phyloP scores from a whole-genome alignment of 2,113 vertebrate species.

The Plotosus lineatus region DNA sequence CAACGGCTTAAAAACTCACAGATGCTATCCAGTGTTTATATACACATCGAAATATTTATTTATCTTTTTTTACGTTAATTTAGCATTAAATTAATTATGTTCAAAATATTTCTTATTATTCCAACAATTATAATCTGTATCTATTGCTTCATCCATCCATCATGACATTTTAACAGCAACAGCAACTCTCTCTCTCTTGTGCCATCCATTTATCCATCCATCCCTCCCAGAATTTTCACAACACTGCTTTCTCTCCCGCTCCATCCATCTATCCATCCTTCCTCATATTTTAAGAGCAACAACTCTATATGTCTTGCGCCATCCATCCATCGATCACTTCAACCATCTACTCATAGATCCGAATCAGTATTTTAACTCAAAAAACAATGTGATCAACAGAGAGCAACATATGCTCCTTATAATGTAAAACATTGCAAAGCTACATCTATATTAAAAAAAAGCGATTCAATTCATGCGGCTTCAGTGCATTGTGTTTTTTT shows the following conservation, averaged over 20 bases:
- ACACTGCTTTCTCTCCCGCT: too few species aligned
- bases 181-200: too few species aligned
- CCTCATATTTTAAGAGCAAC: too few species aligned
- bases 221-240: too few species aligned
- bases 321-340: neutral
- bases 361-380: neutral
- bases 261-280: too few species aligned
- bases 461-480: too few species aligned
- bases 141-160: neutral
- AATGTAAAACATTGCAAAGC: neutral
- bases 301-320: too few species aligned
- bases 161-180: too few species aligned
- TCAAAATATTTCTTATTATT: constrained; percentile 15
- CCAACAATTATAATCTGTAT: too few species aligned
- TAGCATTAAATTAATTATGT: neutral
- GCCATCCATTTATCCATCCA: neutral
- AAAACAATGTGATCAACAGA: neutral
- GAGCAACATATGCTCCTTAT: neutral
- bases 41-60: neutral
- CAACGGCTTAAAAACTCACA: constrained; percentile 20
- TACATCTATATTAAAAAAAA: neutral
- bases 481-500: too few species aligned
- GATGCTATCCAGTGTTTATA: constrained; percentile 16
- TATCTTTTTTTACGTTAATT: neutral
- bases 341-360: neutral